Evolutionary conservation across 2,797 vertebrate genomes (phyloP).

Genomic region (Myotis vivesi): DNA sequence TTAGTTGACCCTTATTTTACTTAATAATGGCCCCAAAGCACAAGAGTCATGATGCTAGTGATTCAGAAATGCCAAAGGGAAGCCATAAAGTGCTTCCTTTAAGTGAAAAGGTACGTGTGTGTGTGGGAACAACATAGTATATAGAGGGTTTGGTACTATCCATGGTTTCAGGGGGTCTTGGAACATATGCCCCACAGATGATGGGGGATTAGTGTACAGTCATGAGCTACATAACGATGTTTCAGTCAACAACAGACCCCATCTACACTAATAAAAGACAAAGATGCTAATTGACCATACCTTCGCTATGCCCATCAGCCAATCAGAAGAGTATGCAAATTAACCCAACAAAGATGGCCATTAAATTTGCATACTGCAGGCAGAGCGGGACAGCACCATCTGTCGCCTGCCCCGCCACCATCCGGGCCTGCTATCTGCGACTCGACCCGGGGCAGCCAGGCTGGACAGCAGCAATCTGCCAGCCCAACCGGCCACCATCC

Average conservation of each 20-base stretch:
- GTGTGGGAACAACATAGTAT: not conserved
- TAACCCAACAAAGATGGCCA: no score
- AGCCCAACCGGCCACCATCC: no score
- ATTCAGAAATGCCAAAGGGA: not conserved
- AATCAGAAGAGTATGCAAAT: no score
- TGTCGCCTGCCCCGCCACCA: no score
- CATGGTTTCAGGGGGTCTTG: not conserved
- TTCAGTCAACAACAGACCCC: not conserved
- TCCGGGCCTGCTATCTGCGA: no score
- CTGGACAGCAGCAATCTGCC: no score
- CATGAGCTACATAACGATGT: not conserved
- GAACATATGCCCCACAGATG: not conserved
- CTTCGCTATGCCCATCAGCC: no score
- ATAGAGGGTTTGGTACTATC: not conserved
- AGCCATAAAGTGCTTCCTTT: not conserved
- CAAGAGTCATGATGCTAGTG: not conserved
- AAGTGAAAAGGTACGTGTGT: not conserved
- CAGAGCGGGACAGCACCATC: no score
- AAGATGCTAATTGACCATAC: no score
- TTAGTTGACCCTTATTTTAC: not conserved
- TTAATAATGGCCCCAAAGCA: not conserved
- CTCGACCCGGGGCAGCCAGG: no score
- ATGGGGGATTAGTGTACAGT: not conserved
- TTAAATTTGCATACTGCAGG: no score
- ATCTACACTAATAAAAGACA: not conserved